Conservation (phyloP, 2,797 vertebrate species). For the Acanthis flammea region DNA sequence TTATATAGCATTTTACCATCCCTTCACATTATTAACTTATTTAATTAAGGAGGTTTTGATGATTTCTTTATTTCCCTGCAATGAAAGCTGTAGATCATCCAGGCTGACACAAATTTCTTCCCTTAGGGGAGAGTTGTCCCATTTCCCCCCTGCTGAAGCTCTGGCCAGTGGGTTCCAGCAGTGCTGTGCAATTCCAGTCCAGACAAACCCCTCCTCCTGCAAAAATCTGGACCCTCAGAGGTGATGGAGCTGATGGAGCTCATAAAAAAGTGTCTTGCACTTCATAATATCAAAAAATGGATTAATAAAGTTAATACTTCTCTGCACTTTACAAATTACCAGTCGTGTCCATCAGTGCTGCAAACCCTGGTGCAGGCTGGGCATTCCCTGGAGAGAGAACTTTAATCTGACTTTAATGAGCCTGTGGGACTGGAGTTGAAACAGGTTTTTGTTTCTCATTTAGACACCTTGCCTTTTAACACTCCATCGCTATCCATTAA, state of each 20-base stretch:
- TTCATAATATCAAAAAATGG: neutral
- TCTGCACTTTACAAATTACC: neutral
- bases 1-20: neutral
- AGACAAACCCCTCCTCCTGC: neutral
- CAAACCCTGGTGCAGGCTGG: neutral
- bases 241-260: neutral
- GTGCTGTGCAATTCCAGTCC: neutral
- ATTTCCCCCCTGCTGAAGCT: neutral
- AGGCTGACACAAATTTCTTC: neutral
- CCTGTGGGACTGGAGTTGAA: neutral
- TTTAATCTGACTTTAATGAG: neutral
- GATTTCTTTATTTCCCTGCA: neutral
- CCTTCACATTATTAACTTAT: neutral
- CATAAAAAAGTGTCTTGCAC: neutral
- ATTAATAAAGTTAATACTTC: neutral
- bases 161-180: neutral
- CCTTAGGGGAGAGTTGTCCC: neutral
- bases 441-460: neutral
- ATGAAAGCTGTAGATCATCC: neutral
- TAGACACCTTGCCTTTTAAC: neutral
- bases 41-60: neutral
- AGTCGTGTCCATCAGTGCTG: fast-evolving
- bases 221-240: neutral
- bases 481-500: neutral
- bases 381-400: neutral